A percentile compares a stretch with the other conserved stretches of the same genome.
Conservation (phyloP, 2,113 vertebrate genomes). For the Plectropomus leopardus region DNA sequence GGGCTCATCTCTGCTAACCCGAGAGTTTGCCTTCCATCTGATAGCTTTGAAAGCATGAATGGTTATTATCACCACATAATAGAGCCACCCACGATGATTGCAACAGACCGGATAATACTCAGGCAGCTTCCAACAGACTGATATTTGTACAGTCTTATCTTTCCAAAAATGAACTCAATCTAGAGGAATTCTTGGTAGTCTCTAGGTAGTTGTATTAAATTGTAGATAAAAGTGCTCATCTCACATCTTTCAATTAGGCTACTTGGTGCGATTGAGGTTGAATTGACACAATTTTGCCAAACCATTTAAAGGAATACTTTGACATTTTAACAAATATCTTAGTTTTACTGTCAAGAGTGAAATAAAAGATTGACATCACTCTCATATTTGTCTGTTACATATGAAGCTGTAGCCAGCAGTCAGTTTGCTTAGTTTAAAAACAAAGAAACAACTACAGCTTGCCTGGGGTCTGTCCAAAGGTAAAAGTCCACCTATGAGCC, state of each 20-base stretch:
- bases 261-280: neutral
- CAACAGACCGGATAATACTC: slow-evolving; percentile 37
- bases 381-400: neutral
- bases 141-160: slow-evolving; percentile 38
- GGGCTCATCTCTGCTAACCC: slow-evolving; percentile 22
- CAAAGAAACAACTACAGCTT: neutral
- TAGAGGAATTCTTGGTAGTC: slow-evolving; percentile 7
- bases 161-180: slow-evolving; percentile 25
- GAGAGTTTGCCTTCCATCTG: slow-evolving; percentile 16
- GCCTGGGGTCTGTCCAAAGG: neutral
- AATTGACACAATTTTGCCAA: neutral
- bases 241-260: neutral
- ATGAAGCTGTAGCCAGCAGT: neutral
- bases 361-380: neutral
- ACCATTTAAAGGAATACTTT: neutral
- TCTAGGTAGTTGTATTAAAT: neutral
- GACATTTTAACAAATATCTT: neutral
- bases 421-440: neutral
- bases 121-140: slow-evolving; percentile 35
- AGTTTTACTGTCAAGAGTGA: neutral
- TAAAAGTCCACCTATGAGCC: neutral
- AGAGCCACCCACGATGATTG: slow-evolving; percentile 21
- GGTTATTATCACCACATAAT: slow-evolving; percentile 39
- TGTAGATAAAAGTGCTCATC: slow-evolving; percentile 5
- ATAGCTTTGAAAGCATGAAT: slow-evolving; percentile 39